A percentile compares a stretch with the other conserved stretches of the same genome.
phyloP scores from a whole-genome alignment of 2,113 vertebrate genomes.

The Cyprinodon tularosa region DNA sequence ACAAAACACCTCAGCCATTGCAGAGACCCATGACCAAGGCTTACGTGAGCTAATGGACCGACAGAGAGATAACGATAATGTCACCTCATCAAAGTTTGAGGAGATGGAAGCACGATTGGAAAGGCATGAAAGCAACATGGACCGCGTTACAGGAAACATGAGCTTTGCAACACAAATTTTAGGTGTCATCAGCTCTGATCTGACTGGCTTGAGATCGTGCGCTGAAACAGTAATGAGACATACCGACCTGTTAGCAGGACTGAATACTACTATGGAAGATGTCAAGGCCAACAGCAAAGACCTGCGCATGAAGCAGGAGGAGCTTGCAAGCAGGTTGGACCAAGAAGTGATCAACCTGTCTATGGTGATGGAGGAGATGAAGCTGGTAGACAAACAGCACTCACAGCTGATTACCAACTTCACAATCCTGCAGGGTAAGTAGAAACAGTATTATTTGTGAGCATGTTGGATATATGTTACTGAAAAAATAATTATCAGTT shows the following conservation, averaged over 20 bases:
- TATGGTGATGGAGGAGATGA: slow-evolving; percentile 98
- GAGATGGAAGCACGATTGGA: slow-evolving; percentile 88
- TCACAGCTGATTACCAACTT: slow-evolving; percentile 97
- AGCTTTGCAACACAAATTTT: slow-evolving; percentile 92
- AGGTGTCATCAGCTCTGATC: slow-evolving; percentile 86
- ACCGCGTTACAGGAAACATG: slow-evolving; percentile 90
- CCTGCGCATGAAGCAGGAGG: slow-evolving; percentile 88
- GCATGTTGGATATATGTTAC: neutral
- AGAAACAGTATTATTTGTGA: neutral
- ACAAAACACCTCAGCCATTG: slow-evolving; percentile 87
- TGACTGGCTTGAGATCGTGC: slow-evolving; percentile 92
- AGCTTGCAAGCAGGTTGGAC: slow-evolving; percentile 88
- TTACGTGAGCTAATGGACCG: slow-evolving; percentile 91
- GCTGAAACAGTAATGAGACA: slow-evolving; percentile 89
- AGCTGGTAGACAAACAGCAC: slow-evolving; percentile 95
- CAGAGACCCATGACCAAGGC: slow-evolving; percentile 88
- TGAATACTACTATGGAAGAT: slow-evolving; percentile 88
- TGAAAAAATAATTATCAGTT: neutral
- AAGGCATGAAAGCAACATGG: slow-evolving; percentile 86
- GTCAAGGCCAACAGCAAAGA: slow-evolving; percentile 84
- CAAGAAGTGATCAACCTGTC: slow-evolving; percentile 91
- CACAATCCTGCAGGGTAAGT: slow-evolving; percentile 93
- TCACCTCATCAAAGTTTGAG: slow-evolving; percentile 87
- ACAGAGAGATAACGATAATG: slow-evolving; percentile 89
- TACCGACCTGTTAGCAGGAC: slow-evolving; percentile 85